Evolutionary conservation across 2,888 invertebrate genomes (phyloP), one percentile per base, ranked within the genome.

Genomic region (Automeris io): DNA sequence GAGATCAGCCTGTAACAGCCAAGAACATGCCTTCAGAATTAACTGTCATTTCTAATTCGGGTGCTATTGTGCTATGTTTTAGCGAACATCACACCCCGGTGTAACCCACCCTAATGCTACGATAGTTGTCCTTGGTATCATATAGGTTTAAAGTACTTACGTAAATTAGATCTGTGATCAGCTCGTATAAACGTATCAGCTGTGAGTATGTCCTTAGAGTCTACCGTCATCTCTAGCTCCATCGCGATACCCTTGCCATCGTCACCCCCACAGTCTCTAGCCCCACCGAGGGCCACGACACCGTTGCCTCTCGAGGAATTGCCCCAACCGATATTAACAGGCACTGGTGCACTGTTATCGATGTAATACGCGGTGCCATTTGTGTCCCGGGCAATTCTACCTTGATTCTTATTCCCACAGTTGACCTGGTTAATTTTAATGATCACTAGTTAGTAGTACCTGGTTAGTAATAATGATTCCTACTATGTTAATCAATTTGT

Each of bases 101-200:
- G n/a, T n/a, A n/a, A n/a, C n/a, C n/a, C n/a, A n/a, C n/a, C n/a
- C n/a, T n/a, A n/a, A n/a, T n/a, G n/a, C n/a, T n/a, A n/a, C n/a
- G n/a, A n/a, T n/a, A n/a, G n/a, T n/a, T n/a, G n/a, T n/a, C n/a
- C n/a, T n/a, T n/a, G n/a, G n/a, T n/a, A n/a, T n/a, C n/a, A n/a
- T n/a, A n/a, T n/a, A n/a, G n/a, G n/a, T n/a, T n/a, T n/a, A n/a
- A 29, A 4, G 6, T 22, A 67, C 71, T 66, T 49, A 80, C 80
- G 66, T 16, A 48, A 43, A 2, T 70, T 64, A 83, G 70, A 64
- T 2, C 70, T 65, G 44, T 82, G 82, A 42, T 86, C 92, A 2
- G 91, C 92, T 33, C 90, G 87, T 9, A 92, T 85, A 18, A 92
- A 76, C 18, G 90, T 90, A 59, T 92, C 92, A 0, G 92, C 88